Base-by-base conservation (phyloP, 2,888 invertebrate genomes). In the Endomychus coccineus region DNA sequence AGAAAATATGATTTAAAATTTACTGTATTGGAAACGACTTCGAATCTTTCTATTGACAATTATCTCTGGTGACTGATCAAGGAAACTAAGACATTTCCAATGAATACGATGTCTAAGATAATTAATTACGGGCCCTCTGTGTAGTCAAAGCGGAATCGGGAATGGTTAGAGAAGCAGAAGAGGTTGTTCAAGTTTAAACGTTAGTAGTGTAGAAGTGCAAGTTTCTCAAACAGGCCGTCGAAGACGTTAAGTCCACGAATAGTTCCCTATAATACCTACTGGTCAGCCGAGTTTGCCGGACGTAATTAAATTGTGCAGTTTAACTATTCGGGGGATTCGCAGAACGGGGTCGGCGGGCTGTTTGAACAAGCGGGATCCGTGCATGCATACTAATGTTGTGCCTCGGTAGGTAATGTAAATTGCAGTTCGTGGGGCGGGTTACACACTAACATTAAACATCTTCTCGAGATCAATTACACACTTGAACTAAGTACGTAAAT, bases 261-360 rank as follows among this genome's bases (percentile, higher is more conserved):
- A 64, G 63, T 64, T 64, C 59, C 58, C 56, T 53, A 60, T 62
- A 64, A 62, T 63, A 62, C 62, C 63, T 61, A 58, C 59, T 61
- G 64, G 64, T 62, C 63, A 63, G 51, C 52, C 50, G 42, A 54
- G 56, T 54, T 54, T 52, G 50, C 58, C 50, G 55, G 55, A 52
- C 55, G 62, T 64, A 63, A 63, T 63, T 63, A 63, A 63, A 63
- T 64, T 62, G 62, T 61, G 61, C 62, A 59, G 53, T 61, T 51
- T 54, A 51, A n/a, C n/a, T n/a, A 59, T 55, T 56, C 51, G 42
- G 49, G 54, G 55, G 55, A 54, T 33, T 27, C 19, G 15, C 23
- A 29, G 16, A 19, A 16, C 9, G n/a, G 29, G 12, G 5, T 15
- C 19, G 25, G 23, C 25, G 28, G 23, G 17, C 21, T 60, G 58